Percentiles rank a stretch among this genome's conserved stretches.
These are phyloP conservation scores for Brachypteracias leptosomus DNA, from an alignment of 2,113 vertebrate genomes.

Conservation along the genomic window DNA sequence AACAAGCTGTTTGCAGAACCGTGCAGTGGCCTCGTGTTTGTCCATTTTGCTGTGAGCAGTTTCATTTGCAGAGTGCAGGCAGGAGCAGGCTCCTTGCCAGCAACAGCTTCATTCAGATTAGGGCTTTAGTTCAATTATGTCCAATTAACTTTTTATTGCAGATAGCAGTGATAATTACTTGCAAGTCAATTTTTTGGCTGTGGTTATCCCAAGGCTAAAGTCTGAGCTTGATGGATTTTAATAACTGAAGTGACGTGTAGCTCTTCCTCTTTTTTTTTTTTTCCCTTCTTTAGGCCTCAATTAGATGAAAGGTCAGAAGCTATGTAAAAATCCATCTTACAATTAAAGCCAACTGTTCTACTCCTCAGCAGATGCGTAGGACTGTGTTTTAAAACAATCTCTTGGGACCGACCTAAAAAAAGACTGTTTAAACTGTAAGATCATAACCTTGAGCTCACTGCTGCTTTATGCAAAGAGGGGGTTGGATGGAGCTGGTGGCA, in stretches of 20 bases:
- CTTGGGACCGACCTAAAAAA: constrained; percentile 45
- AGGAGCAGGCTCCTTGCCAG: constrained; percentile 71
- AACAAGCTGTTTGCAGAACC: constrained; percentile 47
- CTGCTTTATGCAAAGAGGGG: not conserved
- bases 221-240: constrained; percentile 76
- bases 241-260: constrained; percentile 67
- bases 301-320: constrained; percentile 70
- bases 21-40: constrained; percentile 67
- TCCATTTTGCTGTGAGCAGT: constrained; percentile 66
- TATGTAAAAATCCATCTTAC: constrained; percentile 64
- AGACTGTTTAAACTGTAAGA: constrained; percentile 52
- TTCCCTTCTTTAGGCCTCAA: constrained; percentile 50
- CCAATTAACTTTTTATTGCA: constrained; percentile 83
- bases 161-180: constrained; percentile 79
- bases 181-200: constrained; percentile 75
- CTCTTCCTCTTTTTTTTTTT: constrained; percentile 47
- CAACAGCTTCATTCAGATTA: constrained; percentile 73
- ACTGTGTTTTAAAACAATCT: constrained; percentile 69
- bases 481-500: constrained; percentile 20
- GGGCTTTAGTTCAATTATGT: constrained; percentile 80
- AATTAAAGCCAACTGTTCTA: constrained; percentile 66
- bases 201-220: constrained; percentile 73
- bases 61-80: constrained; percentile 71
- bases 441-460: constrained; percentile 54
- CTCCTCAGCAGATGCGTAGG: constrained; percentile 26